Base-by-base conservation (phyloP, 1,140 invertebrate species). In the Pogonus chalceus region DNA sequence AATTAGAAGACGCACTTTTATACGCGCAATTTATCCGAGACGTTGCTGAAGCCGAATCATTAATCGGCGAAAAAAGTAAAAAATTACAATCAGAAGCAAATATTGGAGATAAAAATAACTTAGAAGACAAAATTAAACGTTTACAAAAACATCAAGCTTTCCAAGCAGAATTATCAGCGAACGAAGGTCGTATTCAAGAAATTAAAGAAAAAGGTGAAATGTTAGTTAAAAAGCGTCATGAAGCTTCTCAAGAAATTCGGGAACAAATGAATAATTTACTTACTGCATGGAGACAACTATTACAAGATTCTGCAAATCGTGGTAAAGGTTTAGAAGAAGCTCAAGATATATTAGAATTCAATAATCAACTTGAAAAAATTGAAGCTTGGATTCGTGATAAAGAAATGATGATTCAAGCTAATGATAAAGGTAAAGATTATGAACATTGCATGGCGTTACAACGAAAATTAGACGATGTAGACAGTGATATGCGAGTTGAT, bases 131-230 rank as follows among this genome's bases (percentile, higher is more conserved):
- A 68, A 90, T 98, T 64, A 96, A 95, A 73, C 92, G 93, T 65
- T 73, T 98, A n/a, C 92, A 98, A 70, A 96, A 96, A 68, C 93
- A 98, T 70, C 95, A 98, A 73, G 92, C 94, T 0, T 97, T 98
- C 74, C 88, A 97, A 67, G 92, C 93, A 0, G 95, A 98, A 72
- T 76, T 98, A 31, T 76, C 84, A 0, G 92, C 93, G 9, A 95
- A 98, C 73, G 81, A 88, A 57, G 81, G 85, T 10, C 79, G 88
- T 53, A 90, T 99, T 35, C 79, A 86, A 48, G 84, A 90, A 66
- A 88, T 98, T 16, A 81, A 84, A 64, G 72, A 73, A 20, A 80
- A 84, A 35, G 87, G 85, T 2, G 75, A 82, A 50, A 81, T 78
- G 54, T 69, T 90, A n/a, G 64, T 84, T 0, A 67, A 70, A 53